Percentiles rank a stretch among this genome's conserved stretches.
These are phyloP conservation scores for Lycaon pictus DNA, from an alignment of 2,113 vertebrate species.

Conservation along the genomic window DNA sequence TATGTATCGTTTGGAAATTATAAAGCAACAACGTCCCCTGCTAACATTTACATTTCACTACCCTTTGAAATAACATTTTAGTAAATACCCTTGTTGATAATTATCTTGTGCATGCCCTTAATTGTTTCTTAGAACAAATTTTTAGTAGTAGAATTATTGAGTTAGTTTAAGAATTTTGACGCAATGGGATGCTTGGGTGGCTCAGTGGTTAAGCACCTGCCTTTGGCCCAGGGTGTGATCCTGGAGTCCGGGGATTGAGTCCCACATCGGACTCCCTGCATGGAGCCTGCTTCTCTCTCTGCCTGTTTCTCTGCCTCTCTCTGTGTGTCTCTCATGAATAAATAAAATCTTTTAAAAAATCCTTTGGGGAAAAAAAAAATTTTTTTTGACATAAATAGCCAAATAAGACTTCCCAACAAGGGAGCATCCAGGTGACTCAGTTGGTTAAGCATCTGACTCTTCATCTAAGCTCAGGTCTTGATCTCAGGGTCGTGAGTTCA, in stretches of 20 bases:
- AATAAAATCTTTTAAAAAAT: too few species aligned
- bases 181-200: not conserved
- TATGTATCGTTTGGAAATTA: not conserved
- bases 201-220: too few species aligned
- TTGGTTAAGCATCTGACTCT: not conserved
- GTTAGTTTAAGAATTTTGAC: not conserved
- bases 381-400: not conserved
- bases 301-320: too few species aligned
- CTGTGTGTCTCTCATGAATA: too few species aligned
- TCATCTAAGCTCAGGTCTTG: not conserved
- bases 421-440: not conserved
- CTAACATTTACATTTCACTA: not conserved
- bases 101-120: not conserved
- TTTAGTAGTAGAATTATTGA: not conserved
- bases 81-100: not conserved
- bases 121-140: constrained; percentile 4
- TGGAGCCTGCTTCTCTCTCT: too few species aligned
- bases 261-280: too few species aligned
- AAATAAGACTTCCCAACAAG: not conserved
- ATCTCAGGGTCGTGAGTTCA: not conserved
- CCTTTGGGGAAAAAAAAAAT: too few species aligned
- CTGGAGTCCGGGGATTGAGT: too few species aligned
- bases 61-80: not conserved
- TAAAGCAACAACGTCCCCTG: not conserved
- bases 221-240: too few species aligned